Evolutionary conservation across 1,140 invertebrate species (phyloP).

Genomic region (Akabosia matsudoensis): DNA sequence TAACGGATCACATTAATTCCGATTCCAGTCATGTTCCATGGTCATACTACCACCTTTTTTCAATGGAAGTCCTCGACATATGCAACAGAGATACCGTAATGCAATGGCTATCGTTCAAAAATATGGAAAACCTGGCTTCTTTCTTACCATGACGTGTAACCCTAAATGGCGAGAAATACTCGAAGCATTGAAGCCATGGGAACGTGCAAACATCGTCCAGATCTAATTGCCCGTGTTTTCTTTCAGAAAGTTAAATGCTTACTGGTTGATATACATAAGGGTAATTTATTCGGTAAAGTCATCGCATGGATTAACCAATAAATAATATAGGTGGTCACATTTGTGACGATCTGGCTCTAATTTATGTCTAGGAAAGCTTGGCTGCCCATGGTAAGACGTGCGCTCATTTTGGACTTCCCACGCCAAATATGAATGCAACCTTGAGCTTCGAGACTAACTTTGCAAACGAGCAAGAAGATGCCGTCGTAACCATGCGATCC

Average conservation of each 20-base stretch:
- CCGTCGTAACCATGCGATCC: too few relatives aligned
- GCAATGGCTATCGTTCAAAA: conserved; percentile 52
- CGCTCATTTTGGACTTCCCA: conserved; percentile 1
- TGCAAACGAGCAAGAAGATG: too few relatives aligned
- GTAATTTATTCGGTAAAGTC: conserved; percentile 46
- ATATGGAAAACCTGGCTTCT: conserved; percentile 52
- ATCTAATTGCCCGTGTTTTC: conserved; percentile 53
- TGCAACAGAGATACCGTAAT: conserved; percentile 53
- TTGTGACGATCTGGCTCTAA: neutral
- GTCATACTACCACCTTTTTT: conserved; percentile 51
- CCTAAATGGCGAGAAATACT: conserved; percentile 56
- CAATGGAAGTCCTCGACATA: conserved; percentile 51
- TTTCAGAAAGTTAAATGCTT: conserved; percentile 50
- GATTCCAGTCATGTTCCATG: neutral
- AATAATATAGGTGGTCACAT: neutral
- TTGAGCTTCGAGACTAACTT: too few relatives aligned
- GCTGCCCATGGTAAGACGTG: conserved; percentile 13
- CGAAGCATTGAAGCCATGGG: conserved; percentile 45
- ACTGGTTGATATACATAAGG: conserved; percentile 45
- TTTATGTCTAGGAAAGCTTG: conserved; percentile 18
- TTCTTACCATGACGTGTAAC: conserved; percentile 55
- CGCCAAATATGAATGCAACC: conserved; percentile 23
- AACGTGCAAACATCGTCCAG: conserved; percentile 50
- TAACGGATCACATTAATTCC: conserved; percentile 37
- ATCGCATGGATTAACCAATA: conserved; percentile 27